Evolutionary conservation across 2,113 vertebrate genomes (phyloP).

Genomic region (Terrapene triunguis): DNA sequence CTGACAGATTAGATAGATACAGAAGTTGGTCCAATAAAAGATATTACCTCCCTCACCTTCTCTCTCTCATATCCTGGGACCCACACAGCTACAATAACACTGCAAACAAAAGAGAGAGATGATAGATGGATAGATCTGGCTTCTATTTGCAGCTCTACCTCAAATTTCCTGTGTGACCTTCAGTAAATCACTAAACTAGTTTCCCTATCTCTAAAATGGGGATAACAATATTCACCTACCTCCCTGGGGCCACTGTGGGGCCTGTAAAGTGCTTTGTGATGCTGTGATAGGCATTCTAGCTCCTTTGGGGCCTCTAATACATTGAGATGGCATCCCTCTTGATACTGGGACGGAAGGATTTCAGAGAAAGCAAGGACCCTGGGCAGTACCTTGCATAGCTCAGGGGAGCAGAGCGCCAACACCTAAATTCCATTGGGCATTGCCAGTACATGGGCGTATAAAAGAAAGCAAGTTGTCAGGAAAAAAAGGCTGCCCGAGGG

Average conservation of each 20-base stretch:
- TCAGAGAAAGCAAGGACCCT: background rate
- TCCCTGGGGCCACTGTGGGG: background rate
- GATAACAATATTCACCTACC: background rate
- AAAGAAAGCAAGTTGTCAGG: background rate
- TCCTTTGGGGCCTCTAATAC: background rate
- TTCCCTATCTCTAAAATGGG: no score
- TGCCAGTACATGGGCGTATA: rapidly evolving
- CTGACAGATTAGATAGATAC: no score
- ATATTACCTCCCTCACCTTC: no score
- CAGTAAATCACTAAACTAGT: no score
- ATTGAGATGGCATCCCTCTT: background rate
- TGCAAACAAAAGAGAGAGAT: no score
- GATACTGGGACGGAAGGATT: background rate
- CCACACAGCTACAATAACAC: no score
- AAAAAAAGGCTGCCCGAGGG: background rate
- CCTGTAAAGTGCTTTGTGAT: background rate
- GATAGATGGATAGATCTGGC: no score
- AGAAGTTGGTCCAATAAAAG: no score
- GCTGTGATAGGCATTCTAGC: background rate
- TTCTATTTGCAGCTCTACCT: no score
- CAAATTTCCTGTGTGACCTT: no score
- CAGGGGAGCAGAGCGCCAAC: background rate
- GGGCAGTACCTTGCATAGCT: background rate
- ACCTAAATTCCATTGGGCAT: background rate
- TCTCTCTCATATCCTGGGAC: no score